Evolutionary conservation across 2,888 invertebrate genomes (phyloP).

Genomic region (Bugulina stolonifera): DNA sequence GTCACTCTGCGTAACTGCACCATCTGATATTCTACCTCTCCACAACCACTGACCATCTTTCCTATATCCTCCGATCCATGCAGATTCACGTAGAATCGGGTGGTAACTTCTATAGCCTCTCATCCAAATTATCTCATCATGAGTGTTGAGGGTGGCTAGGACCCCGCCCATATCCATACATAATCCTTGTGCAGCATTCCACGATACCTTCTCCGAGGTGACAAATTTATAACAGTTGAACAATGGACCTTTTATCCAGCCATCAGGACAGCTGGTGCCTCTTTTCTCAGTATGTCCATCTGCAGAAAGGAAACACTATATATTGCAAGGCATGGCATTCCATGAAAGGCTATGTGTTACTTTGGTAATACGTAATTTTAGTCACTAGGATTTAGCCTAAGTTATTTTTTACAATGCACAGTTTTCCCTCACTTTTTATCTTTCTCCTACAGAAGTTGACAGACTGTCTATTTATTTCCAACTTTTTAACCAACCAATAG

Average conservation of each 20-base stretch:
- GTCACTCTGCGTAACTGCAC: background rate
- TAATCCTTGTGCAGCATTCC: background rate
- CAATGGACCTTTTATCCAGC: background rate
- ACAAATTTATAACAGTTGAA: background rate
- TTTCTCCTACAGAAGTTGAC: no score
- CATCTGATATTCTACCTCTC: background rate
- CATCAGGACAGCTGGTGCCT: background rate
- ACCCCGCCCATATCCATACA: background rate
- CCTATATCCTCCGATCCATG: background rate
- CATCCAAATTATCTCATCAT: slow-evolving; percentile 7
- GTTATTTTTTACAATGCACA: no score
- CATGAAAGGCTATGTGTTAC: no score
- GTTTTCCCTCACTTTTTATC: no score
- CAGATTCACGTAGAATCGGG: background rate
- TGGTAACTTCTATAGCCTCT: slow-evolving; percentile 16
- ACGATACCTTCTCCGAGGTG: background rate
- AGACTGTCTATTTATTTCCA: no score
- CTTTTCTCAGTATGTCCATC: no score
- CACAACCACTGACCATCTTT: background rate
- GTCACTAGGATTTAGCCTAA: no score
- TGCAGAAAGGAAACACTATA: no score
- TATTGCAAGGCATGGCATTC: no score
- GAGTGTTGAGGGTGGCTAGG: background rate
- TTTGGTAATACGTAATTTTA: no score
- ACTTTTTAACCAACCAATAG: no score